phyloP scores from a whole-genome alignment of 2,113 vertebrate genomes.

The Hystrix brachyura region DNA sequence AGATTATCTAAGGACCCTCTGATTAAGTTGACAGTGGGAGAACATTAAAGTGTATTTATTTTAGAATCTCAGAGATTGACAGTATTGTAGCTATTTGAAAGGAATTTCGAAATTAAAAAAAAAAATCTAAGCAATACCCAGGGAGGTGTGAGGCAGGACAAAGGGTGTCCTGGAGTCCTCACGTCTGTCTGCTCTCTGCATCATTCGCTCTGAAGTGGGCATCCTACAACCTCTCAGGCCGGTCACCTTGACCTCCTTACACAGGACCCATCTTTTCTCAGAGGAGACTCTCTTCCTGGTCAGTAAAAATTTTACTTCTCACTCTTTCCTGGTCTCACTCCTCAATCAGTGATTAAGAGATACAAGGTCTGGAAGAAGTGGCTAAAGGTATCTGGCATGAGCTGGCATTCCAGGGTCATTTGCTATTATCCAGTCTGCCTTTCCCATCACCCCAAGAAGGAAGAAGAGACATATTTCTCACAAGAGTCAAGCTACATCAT shows the following conservation, averaged over 20 bases:
- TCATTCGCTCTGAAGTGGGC: background rate
- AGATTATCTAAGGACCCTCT: background rate
- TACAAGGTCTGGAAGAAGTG: background rate
- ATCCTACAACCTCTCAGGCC: background rate
- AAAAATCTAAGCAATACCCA: background rate
- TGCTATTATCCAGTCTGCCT: background rate
- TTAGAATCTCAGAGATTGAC: background rate
- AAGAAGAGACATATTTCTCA: background rate
- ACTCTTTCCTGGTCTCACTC: background rate
- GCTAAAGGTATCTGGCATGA: background rate
- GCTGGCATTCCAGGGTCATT: background rate
- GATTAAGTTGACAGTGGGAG: background rate
- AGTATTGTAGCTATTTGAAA: background rate
- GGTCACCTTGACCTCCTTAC: background rate
- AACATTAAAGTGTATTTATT: background rate
- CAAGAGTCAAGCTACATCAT: background rate
- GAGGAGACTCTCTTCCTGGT: background rate
- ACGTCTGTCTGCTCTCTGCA: background rate
- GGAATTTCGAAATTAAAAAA: background rate
- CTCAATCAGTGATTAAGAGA: constrained; percentile 17
- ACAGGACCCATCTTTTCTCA: background rate
- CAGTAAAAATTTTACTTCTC: background rate
- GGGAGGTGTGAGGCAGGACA: background rate
- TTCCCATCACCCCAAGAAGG: too few relatives aligned
- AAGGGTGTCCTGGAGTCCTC: background rate